Base-by-base conservation (phyloP, 2,888 invertebrate species). In the Melinaea marsaeus region DNA sequence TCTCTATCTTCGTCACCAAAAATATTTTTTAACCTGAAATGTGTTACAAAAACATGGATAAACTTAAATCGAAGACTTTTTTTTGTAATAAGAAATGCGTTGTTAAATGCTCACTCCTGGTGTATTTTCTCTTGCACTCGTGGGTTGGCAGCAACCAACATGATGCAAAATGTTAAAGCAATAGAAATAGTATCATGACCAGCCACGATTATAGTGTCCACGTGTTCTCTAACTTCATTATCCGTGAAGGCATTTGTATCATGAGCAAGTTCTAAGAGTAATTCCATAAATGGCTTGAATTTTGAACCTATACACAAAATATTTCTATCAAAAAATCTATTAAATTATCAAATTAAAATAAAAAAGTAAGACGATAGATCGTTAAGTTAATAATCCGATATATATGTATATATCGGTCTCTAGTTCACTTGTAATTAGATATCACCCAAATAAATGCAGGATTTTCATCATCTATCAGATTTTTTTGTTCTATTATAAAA, bases 131-230 rank as follows among this genome's bases (percentile, higher is more conserved):
- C 80, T 69, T 91, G 91, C 1, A 81, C 82, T 3, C 86, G 78
- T 57, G 86, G 87, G 61, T 89, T 75, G 0, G 84, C 81, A 0
- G 89, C 91, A 4, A 92, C 68, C 65, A 90, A 70, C 57, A 88
- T 68, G 57, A 91, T 72, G 0, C 85, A 81, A 64, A 80, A 91
- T 80, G 87, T 83, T 2, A 90, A 78, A 0, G 84, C 87, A 4
- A 83, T 83, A 0, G 91, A 86, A 0, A 88, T 84, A 0, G 91
- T 92, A 68, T 92, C 89, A 71, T 90, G 87, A 64, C 92, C 93
- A 1, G 91, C 92, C 2, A 92, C 86, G 64, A 93, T 91, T 81
- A 93, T 92, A 0, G 92, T 92, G 67, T 92, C 91, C 1, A 93
- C 91, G 72, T 93, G 92, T 64, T 93, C 91, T 65, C 91, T 77